Base-by-base conservation (phyloP, 1,140 invertebrate genomes). In the Xylocopa sonorina region DNA sequence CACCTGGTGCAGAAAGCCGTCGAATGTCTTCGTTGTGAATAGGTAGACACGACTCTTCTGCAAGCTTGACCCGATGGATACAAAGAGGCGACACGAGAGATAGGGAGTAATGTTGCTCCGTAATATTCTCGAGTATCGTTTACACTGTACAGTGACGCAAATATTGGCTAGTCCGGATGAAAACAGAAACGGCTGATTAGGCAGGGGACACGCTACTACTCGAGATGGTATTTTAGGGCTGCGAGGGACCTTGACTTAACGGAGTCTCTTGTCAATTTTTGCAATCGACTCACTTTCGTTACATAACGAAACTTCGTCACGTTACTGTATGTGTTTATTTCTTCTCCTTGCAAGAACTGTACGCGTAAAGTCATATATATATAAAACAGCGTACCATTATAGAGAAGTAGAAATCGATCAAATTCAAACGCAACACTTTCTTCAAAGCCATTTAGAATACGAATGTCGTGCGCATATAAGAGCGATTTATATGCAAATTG, bases 181-280 rank as follows among this genome's bases (percentile, higher is more conserved):
- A 58, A 69, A 58, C 64, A 58, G 53, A 34, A 21, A 38, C 41
- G 64, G 66, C 21, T 78, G 76, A 78, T 78, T 78, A 63, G 21
- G 21, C 67, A 43, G 57, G 58, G 66, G 43, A 50, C 29, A 46
- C 63, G n/a, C 46, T 76, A 76, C 16, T 57, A 16, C 16, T 24
- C n/a, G 16, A 7, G 64, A 3, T 27, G 46, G 24, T 77, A 69
- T 69, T 77, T 60, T 69, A 60, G 53, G 32, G 41, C 29, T 29
- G 2, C 12, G 21, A 48, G 29, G 38, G 43, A 21, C 34, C 72
- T 12, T 38, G 24, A 27, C 16, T 34, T 34, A 7, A 0, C 10
- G 0, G 38, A 58, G 34, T 51, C 3, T 66, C 38, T 18, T 3
- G 9, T 5, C 14, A 63, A 38, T 41, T 41, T 60, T 24, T n/a